A percentile compares a stretch with the other conserved stretches of the same genome.
Conservation (phyloP, 2,888 invertebrate genomes). For the Dynastes maya region DNA sequence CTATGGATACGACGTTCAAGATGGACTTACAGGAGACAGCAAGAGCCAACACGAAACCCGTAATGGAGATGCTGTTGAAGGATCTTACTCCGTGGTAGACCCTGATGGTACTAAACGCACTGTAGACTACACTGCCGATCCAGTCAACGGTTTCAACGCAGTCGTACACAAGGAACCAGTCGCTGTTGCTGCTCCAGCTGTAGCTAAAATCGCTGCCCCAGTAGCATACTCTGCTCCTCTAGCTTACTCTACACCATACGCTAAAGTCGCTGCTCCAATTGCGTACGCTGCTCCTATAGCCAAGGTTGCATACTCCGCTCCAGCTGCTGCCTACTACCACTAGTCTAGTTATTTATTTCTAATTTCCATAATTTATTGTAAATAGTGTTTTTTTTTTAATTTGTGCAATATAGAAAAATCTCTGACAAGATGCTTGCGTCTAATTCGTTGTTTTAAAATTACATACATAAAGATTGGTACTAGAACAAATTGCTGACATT, state of each 20-base stretch:
- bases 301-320: constrained; percentile 49
- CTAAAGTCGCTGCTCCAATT: constrained; percentile 50
- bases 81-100: constrained; percentile 73
- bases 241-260: constrained; percentile 47
- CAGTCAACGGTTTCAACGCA: constrained; percentile 77
- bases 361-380: constrained; percentile 35
- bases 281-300: constrained; percentile 47
- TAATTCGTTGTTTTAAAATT: too few species aligned
- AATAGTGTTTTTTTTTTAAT: neutral
- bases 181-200: constrained; percentile 61
- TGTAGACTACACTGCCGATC: constrained; percentile 75
- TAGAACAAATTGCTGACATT: too few species aligned
- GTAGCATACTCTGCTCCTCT: constrained; percentile 52
- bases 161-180: constrained; percentile 77
- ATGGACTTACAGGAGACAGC: constrained; percentile 73
- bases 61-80: constrained; percentile 73
- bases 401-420: constrained; percentile 17
- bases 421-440: too few species aligned
- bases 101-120: constrained; percentile 73
- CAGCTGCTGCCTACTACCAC: constrained; percentile 28
- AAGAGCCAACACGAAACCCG: constrained; percentile 73
- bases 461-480: too few species aligned
- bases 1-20: constrained; percentile 74
- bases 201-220: constrained; percentile 58
- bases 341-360: constrained; percentile 22